Conservation (phyloP, 2,888 invertebrate genomes). For the Tipula unca region DNA sequence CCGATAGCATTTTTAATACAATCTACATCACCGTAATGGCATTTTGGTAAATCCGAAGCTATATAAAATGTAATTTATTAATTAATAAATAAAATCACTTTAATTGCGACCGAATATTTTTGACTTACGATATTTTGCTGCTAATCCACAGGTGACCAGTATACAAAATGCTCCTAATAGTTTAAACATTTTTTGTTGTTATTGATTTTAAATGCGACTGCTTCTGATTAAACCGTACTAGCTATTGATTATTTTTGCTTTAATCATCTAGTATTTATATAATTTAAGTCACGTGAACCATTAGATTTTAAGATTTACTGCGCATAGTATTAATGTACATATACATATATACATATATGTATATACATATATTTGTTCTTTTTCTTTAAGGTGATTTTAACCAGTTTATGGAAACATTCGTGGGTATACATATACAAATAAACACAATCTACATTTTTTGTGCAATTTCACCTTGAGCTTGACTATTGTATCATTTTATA, state of each 20-base stretch:
- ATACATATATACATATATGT: too few species aligned
- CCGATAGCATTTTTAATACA: not conserved
- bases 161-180: not conserved
- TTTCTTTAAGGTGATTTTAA: not conserved
- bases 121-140: conserved; percentile 8
- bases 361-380: not conserved
- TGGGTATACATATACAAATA: too few species aligned
- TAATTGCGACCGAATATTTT: not conserved
- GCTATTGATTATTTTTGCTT: not conserved
- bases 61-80: not conserved
- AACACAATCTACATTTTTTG: not conserved
- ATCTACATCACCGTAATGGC: not conserved
- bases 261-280: not conserved
- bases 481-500: too few species aligned
- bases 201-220: not conserved
- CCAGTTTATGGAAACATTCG: not conserved
- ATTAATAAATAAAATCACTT: not conserved
- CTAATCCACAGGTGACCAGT: not conserved
- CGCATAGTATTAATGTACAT: too few species aligned
- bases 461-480: not conserved
- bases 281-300: too few species aligned
- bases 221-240: not conserved
- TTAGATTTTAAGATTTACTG: not conserved
- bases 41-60: conserved; percentile 9
- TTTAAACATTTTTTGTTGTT: not conserved